Evolutionary conservation across 2,113 vertebrate genomes (phyloP), one percentile per base, ranked within the genome.

Genomic region (Empidonax alnorum): DNA sequence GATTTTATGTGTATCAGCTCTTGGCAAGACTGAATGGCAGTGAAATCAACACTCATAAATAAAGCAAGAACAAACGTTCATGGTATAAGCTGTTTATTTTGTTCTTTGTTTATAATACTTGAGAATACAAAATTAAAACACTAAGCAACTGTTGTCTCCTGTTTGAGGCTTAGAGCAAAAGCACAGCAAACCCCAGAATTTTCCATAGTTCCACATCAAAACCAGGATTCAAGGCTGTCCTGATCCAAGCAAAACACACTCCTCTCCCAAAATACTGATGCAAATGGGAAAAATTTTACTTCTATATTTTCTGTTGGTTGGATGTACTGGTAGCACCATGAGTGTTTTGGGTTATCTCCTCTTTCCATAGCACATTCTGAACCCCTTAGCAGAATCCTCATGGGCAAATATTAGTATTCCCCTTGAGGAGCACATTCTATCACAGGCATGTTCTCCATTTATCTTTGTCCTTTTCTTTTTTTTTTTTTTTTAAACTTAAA

Each of bases 21-120:
- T 93, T 61, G 66, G 53, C 62, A 91, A 69, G 44, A 72, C n/a
- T 69, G 66, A 84, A 91, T 69, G 58, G 37, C 62, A 61, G 33
- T 90, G 90, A 83, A 93, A 84, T 79, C 62, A 79, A 79, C 66
- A 65, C 62, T 89, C n/a, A 49, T 68, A 94, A 91, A 84, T 20
- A 67, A 50, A 61, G 41, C 14, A 68, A 1, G 14, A 89, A 53
- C 35, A 93, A 84, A 94, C 39, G 19, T 72, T 83, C 8, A 3
- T 72, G 3, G 0, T 39, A 56, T 82, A 89, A 93, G 23, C 55
- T 89, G 27, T 44, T 83, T 92, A 42, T 58, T 94, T 81, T 85
- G 30, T 55, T 87, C 65, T 80, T 84, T 81, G 23, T 61, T 84
- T 94, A 30, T 37, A 69, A 31, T 77, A 66, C 42, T 71, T 39